Percentiles rank a stretch among this genome's conserved stretches.
Conservation (phyloP, 2,797 vertebrate genomes). For the Psittacula derbiana region DNA sequence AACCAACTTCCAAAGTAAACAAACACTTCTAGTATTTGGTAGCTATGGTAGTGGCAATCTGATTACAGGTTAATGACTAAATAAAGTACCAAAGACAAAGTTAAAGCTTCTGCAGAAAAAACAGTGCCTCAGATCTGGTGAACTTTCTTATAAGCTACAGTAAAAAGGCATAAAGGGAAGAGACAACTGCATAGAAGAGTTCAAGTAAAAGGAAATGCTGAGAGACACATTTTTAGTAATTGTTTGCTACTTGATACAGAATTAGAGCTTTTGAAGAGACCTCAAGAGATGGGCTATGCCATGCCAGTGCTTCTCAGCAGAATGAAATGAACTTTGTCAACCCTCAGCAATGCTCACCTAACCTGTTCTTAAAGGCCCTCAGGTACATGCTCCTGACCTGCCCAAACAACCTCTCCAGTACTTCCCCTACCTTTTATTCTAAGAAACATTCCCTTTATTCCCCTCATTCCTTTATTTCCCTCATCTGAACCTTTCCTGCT, state of each 20-base stretch:
- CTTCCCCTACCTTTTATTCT: background rate
- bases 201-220: background rate
- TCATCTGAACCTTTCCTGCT: background rate
- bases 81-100: background rate
- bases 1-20: background rate
- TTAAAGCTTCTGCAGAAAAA: background rate
- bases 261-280: background rate
- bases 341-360: background rate
- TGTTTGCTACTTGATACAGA: background rate
- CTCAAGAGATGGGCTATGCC: background rate
- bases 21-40: background rate
- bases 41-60: background rate
- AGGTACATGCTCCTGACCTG: background rate
- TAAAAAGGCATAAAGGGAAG: background rate
- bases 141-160: background rate
- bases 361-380: background rate
- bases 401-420: background rate
- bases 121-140: background rate
- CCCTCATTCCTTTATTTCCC: no score
- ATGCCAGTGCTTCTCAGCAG: background rate
- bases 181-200: background rate
- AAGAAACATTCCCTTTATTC: background rate
- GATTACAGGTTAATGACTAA: background rate
- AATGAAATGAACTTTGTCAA: background rate
- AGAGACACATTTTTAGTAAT: background rate